Base-by-base conservation (phyloP, 2,113 vertebrate species). In the Tylochromis polylepis region DNA sequence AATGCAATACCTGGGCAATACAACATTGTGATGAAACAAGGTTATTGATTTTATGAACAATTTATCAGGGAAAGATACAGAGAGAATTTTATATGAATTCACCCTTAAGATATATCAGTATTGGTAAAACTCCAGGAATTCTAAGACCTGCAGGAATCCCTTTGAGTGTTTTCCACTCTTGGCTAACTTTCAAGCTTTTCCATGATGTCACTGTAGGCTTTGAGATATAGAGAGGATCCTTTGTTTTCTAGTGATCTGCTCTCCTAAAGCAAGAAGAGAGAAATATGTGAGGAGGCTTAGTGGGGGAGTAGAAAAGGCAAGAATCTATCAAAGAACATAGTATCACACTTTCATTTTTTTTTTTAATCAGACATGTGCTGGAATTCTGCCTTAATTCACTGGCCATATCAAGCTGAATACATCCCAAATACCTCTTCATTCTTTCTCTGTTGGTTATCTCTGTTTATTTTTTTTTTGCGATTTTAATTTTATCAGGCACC, bases 131-230 rank as follows among this genome's bases (percentile, higher is more conserved):
- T 72, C 34, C 34, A 31, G 38, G 51, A 70, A 84, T 81, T 86
- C 11, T 67, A 29, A 86, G 59, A 81, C 58, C 57, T 60, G 46
- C 56, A 27, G 27, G 38, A 43, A 86, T 85, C 79, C 81, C 83
- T 83, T 75, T 83, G 77, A 87, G 62, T 75, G 18, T 82, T 77
- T 55, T 77, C 60, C 81, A 88, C 90, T 93, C 89, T 87, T 94
- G 92, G 82, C 80, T 75, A 49, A 57, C 77, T 79, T 79, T 84
- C 82, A 87, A 81, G 36, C 60, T 88, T 89, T 89, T 93, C 90
- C 91, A 90, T 93, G 88, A 92, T 81, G 85, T 90, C 92, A 92
- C 87, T 8, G 77, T 62, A 82, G 88, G 84, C 88, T 90, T 14
- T 53, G 31, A 77, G 46, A 81, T 86, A 62, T 6, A 82, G 62